Evolutionary conservation across 2,888 invertebrate genomes (phyloP), one percentile per base, ranked within the genome.

Genomic region (Scaptomyza cyrtandrae): DNA sequence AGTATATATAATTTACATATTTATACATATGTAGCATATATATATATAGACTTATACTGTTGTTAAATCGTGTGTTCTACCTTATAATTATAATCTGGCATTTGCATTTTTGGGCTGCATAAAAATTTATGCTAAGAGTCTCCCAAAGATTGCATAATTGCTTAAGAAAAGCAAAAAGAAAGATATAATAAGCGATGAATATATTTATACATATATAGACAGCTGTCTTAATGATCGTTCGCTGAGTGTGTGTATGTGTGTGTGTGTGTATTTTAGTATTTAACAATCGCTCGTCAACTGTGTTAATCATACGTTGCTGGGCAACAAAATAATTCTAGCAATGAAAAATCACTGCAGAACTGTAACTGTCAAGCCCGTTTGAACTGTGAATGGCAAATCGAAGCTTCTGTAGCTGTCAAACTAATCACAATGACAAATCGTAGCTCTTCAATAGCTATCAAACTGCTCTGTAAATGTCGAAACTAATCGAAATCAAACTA

Each of bases 121-220:
- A 62, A 54, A 19, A 58, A 62, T 65, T 70, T 60, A 71, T 71
- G 71, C 73, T 68, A 31, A 55, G 31, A 65, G 67, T 78, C 67
- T 75, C 66, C 37, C 39, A 73, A 67, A 81, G 84, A 82, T 86
- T 86, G 86, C 86, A 86, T 86, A 86, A 86, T 84, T 86, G 70
- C 64, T 24, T 24, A 24, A 24, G 24, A 24, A 24, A 19, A 19
- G 19, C 54, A 44, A 41, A 64, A 43, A 64, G 78, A 75, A 73
- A 14, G 6, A 72, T 71, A 86, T 60, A 62, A 29, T 50, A 19
- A n/a, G 37, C n/a, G 11, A 6, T 19, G 10, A 19, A 35, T 49
- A 16, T 50, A 39, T 41, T 29, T 49, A 24, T 24, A 24, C 24
- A 48, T 16, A 44, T 71, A 50, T 45, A 76, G 50, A 64, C 73